phyloP scores from a whole-genome alignment of 2,797 vertebrate species.

The Adrianichthys oophorus region DNA sequence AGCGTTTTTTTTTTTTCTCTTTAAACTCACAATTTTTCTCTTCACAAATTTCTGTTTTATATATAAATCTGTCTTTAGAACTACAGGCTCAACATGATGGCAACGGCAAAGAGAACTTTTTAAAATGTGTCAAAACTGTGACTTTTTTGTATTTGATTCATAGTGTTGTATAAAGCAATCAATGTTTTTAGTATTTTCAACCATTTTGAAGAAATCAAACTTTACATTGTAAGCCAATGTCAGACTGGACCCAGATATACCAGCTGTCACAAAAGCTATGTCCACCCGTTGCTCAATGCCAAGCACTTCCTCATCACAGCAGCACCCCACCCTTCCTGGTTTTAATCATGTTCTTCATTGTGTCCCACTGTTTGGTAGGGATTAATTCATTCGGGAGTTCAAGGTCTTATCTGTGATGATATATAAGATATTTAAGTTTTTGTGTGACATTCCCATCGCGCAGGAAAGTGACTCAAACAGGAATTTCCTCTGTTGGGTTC shows the following conservation, averaged over 20 bases:
- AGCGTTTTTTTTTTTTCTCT: too few relatives aligned
- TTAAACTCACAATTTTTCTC: too few relatives aligned
- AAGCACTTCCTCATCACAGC: constrained; percentile 33
- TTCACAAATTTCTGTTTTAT: too few relatives aligned
- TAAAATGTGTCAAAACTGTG: too few relatives aligned
- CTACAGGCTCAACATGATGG: too few relatives aligned
- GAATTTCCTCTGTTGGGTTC: constrained; percentile 28
- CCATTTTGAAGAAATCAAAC: constrained; percentile 1
- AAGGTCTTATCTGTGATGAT: constrained; percentile 18
- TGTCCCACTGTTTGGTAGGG: constrained; percentile 16
- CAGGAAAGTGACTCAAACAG: constrained; percentile 26
- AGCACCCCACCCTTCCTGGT: constrained; percentile 9
- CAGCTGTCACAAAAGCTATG: constrained; percentile 12
- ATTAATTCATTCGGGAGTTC: constrained; percentile 14
- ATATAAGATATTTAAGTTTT: constrained; percentile 18
- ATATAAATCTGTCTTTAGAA: too few relatives aligned
- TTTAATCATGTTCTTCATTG: constrained; percentile 22
- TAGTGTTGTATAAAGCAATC: too few relatives aligned
- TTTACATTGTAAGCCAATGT: constrained; percentile 22
- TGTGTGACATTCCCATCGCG: neutral
- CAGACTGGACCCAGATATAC: constrained; percentile 19
- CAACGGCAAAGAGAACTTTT: too few relatives aligned
- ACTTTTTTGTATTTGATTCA: too few relatives aligned
- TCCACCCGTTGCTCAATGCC: constrained; percentile 34
- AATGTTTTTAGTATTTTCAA: too few relatives aligned